A percentile compares a stretch with the other conserved stretches of the same genome.
These are phyloP conservation scores for Copidosoma floridanum DNA, from an alignment of 1,140 invertebrate species.

Conservation along the genomic window DNA sequence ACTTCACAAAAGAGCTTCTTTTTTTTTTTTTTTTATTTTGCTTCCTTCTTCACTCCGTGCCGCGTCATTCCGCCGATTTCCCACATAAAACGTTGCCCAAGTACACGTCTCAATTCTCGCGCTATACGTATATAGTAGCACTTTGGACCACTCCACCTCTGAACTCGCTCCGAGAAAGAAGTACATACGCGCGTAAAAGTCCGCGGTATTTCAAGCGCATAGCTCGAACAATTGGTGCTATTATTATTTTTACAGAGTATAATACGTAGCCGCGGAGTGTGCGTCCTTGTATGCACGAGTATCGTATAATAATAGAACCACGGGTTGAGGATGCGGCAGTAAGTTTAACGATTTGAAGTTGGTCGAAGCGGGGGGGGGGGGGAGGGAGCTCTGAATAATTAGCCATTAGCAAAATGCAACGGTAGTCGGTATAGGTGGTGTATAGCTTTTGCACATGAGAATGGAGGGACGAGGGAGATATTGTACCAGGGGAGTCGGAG, in stretches of 20 bases:
- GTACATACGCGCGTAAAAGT: no score
- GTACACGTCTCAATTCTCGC: slow-evolving; percentile 49
- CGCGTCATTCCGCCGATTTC: slow-evolving; percentile 36
- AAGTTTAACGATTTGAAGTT: neutral
- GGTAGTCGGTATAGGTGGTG: no score
- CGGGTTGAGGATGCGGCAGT: slow-evolving; percentile 9
- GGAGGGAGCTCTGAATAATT: no score
- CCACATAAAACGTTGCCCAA: slow-evolving; percentile 49
- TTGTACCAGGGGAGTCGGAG: neutral
- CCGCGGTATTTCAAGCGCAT: no score
- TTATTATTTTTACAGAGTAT: no score
- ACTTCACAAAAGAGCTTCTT: slow-evolving; percentile 48
- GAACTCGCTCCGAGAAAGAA: no score
- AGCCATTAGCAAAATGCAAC: no score
- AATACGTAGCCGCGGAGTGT: slow-evolving; percentile 6
- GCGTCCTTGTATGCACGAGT: neutral
- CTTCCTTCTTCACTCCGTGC: neutral
- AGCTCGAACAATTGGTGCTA: no score
- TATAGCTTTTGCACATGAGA: neutral
- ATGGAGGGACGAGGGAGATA: neutral
- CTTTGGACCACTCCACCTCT: no score
- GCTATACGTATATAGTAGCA: no score
- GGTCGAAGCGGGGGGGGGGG: neutral
- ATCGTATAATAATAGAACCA: no score
- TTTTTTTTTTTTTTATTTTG: no score